Conservation (phyloP, 2,113 vertebrate species). For the Clarias gariepinus region DNA sequence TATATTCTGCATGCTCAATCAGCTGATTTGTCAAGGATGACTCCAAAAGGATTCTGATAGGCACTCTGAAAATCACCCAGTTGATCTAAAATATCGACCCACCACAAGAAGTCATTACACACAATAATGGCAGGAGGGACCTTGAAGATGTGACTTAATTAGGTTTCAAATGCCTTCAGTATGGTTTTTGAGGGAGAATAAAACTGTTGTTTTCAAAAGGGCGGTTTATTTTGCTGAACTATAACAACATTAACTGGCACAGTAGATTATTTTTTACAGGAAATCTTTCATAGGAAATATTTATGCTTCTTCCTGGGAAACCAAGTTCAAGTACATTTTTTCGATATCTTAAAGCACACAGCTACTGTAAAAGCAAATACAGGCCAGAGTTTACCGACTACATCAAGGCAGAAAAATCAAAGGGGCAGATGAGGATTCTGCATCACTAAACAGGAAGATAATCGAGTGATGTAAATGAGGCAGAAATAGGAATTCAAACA, state of each 20-base stretch:
- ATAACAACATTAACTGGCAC: neutral
- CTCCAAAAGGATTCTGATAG: constrained; percentile 77
- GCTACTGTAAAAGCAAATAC: neutral
- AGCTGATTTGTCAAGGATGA: constrained; percentile 78
- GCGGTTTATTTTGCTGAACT: constrained; percentile 33
- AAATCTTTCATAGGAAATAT: neutral
- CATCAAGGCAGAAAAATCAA: neutral
- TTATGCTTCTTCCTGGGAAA: neutral
- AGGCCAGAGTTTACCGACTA: neutral
- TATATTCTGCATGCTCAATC: constrained; percentile 73
- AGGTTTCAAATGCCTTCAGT: constrained; percentile 74
- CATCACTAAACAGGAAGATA: neutral
- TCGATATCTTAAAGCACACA: neutral
- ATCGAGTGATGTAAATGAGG: neutral
- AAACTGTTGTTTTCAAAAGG: constrained; percentile 48
- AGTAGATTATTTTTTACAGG: neutral
- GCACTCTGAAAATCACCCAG: constrained; percentile 77
- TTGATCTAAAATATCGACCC: constrained; percentile 83
- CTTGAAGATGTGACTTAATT: constrained; percentile 81
- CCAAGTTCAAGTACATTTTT: neutral
- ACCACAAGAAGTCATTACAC: constrained; percentile 78
- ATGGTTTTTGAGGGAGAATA: constrained; percentile 61
- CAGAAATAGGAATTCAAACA: neutral
- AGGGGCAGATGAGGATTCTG: neutral
- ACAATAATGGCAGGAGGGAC: constrained; percentile 76